Conservation (phyloP, 2,113 vertebrate species). For the Cromileptes altivelis region DNA sequence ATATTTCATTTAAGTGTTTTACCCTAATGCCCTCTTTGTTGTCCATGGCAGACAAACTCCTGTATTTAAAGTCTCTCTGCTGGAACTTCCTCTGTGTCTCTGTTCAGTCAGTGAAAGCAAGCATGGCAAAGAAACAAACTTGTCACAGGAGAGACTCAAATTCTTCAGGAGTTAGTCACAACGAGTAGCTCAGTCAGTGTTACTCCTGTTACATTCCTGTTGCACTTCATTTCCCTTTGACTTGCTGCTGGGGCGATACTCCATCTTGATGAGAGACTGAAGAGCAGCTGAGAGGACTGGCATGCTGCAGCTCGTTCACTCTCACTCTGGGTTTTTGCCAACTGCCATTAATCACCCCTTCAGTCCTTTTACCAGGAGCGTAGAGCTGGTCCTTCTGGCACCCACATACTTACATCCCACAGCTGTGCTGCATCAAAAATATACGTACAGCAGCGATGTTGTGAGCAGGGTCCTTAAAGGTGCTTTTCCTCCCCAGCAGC, state of each 20-base stretch:
- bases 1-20: background rate
- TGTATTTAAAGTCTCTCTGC: no score
- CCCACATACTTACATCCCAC: background rate
- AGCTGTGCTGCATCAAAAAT: background rate
- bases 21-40: background rate
- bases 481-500: accelerated
- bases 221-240: background rate
- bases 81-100: no score
- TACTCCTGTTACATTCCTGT: background rate
- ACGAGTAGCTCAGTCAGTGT: background rate
- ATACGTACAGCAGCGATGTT: background rate
- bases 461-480: background rate
- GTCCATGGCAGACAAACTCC: no score
- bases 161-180: background rate
- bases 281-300: background rate
- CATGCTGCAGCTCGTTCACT: background rate
- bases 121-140: background rate
- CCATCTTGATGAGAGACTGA: background rate
- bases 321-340: background rate
- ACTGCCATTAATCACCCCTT: background rate
- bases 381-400: background rate
- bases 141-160: background rate
- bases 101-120: background rate
- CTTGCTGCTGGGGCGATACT: no score
- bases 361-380: background rate